Base-by-base conservation (phyloP, 1,140 invertebrate species). In the Oedothorax gibbosus region DNA sequence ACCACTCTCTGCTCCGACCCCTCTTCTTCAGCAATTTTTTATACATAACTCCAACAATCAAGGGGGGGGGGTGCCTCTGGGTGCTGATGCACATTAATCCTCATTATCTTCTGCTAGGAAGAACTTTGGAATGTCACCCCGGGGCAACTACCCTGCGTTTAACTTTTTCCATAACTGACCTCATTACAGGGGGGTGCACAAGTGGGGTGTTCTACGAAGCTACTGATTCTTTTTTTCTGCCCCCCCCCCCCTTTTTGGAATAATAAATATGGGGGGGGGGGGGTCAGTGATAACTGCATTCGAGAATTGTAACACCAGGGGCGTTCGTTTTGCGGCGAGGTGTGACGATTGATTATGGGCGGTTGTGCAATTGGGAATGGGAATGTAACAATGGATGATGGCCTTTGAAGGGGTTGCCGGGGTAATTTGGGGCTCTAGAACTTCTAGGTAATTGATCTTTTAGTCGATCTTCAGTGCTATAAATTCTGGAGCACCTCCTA, bases 51-150 rank as follows among this genome's bases (percentile, higher is more conserved):
- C 5, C 35, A 35, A 35, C 35, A 35, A 35, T 75, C 10, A 10
- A 2, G 50, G 18, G 35, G 35, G 49, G 18, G 64, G 51, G 35
- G 50, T 82, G 80, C 80, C 49, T 82, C 35, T 82, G 80, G 80
- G 80, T 82, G 80, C 80, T 82, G 80, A 82, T 82, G 69, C 62
- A 64, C 80, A 82, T 82, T 82, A 82, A 82, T 82, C 80, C 79
- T 82, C 69, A 82, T 82, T 82, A 82, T 82, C 80, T 82, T 82
- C 35, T 57, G 7, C 51, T 21, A n/a, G 54, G 54, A 15, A 68
- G n/a, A 79, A 49, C 18, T 21, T 15, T 50, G 51, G 68, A 82
- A 82, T 82, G 79, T 82, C 80, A 57, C 69, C 68, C 18, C n/a
- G 35, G 54, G 80, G 49, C 57, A 62, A 69, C n/a, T 80, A 71